These are phyloP conservation scores for Clinocottus analis DNA, from an alignment of 2,113 vertebrate species.

Conservation along the genomic window DNA sequence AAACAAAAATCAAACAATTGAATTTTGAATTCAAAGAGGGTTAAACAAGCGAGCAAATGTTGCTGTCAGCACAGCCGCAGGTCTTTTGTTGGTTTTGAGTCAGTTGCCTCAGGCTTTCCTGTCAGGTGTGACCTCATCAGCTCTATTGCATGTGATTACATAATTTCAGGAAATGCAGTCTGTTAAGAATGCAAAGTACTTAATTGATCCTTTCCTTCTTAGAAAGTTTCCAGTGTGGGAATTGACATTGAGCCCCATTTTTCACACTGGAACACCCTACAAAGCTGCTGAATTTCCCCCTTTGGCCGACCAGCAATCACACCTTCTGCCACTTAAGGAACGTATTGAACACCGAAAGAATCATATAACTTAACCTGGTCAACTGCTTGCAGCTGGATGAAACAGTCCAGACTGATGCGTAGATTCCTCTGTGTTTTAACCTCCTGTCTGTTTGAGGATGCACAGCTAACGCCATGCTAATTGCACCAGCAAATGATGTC, in stretches of 20 bases:
- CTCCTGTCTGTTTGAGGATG: constrained; percentile 10
- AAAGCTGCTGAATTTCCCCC: constrained; percentile 16
- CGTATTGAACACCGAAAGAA: background rate
- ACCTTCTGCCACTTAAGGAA: constrained; percentile 36
- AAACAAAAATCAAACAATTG: constrained; percentile 21
- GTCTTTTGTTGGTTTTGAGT: constrained; percentile 50
- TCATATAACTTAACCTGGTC: constrained; percentile 41
- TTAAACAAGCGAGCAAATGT: constrained; percentile 7
- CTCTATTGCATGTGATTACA: constrained; percentile 63
- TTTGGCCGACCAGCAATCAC: constrained; percentile 27
- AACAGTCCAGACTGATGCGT: constrained; percentile 20
- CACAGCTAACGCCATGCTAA: constrained; percentile 24
- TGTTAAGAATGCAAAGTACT: constrained; percentile 45
- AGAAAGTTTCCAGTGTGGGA: constrained; percentile 51
- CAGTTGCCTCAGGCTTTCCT: constrained; percentile 65
- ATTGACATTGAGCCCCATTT: constrained; percentile 40
- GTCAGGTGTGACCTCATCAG: constrained; percentile 68
- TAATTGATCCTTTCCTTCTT: constrained; percentile 42
- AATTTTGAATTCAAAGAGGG: background rate
- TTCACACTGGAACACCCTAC: constrained; percentile 15
- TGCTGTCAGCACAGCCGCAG: constrained; percentile 6
- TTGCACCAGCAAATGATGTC: constrained; percentile 22
- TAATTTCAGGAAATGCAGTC: constrained; percentile 72
- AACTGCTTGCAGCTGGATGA: constrained; percentile 58
- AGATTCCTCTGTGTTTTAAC: background rate